These are phyloP conservation scores for Forficula auricularia DNA, from an alignment of 1,140 invertebrate species.

Conservation along the genomic window DNA sequence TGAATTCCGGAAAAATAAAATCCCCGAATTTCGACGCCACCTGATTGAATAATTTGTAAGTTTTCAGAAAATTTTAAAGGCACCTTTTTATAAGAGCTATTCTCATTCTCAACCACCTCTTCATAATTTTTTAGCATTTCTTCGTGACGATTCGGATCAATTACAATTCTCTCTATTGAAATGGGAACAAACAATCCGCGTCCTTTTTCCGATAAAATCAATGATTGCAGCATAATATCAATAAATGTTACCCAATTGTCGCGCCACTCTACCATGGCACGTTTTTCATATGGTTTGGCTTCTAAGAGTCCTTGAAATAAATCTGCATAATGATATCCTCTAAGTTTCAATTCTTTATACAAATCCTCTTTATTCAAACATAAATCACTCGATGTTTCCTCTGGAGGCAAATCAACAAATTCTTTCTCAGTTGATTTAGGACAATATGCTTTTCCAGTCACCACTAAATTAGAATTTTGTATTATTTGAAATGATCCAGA, in stretches of 20 bases:
- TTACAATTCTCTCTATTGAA: conserved; percentile 26
- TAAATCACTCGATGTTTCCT: conserved; percentile 15
- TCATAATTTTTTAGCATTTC: background rate
- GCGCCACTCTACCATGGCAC: conserved; percentile 20
- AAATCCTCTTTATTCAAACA: conserved; percentile 31
- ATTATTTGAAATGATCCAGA: conserved; percentile 38
- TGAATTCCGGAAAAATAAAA: conserved; percentile 30
- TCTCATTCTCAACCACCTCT: background rate
- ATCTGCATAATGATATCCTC: conserved; percentile 44
- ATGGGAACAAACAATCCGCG: conserved; percentile 28
- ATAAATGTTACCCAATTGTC: conserved; percentile 33
- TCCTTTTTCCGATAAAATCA: conserved; percentile 23
- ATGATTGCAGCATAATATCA: conserved; percentile 31
- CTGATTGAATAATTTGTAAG: conserved; percentile 23
- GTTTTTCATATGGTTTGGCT: conserved; percentile 12
- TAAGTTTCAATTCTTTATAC: conserved; percentile 40
- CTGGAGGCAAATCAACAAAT: background rate
- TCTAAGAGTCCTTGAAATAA: conserved; percentile 30
- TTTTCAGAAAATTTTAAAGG: background rate
- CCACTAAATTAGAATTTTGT: conserved; percentile 32
- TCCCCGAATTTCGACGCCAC: conserved; percentile 38
- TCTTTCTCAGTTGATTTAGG: conserved; percentile 12
- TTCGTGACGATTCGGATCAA: conserved; percentile 23
- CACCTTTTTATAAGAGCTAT: background rate
- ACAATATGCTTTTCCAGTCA: conserved; percentile 21